Conservation (phyloP, 2,113 vertebrate species). For the Phasianus colchicus region DNA sequence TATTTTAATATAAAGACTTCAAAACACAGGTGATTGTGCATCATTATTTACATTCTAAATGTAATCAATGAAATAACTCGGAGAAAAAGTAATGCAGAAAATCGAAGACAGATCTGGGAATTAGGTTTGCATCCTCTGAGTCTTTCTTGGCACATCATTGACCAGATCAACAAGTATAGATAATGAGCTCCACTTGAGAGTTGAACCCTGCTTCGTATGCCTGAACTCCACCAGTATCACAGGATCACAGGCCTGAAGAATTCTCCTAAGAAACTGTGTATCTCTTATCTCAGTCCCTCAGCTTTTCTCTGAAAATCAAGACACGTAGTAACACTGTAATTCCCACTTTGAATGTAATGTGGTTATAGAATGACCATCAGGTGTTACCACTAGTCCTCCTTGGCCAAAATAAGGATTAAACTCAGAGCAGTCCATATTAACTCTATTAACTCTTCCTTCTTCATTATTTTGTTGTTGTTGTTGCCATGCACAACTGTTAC, state of each 20-base stretch:
- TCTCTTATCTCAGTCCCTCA: background rate
- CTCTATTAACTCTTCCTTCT: background rate
- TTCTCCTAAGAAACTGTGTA: fast-evolving
- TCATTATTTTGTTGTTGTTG: background rate
- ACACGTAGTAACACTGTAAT: background rate
- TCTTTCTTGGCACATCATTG: background rate
- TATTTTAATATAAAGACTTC: background rate
- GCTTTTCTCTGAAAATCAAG: background rate
- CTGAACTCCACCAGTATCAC: background rate
- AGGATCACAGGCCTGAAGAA: background rate
- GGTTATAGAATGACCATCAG: background rate
- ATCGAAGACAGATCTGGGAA: background rate
- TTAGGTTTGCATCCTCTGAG: background rate
- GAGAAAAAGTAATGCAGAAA: background rate
- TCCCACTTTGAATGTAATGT: background rate
- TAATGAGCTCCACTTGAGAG: background rate
- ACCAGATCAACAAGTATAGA: background rate
- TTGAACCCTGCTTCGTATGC: background rate
- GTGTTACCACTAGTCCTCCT: background rate
- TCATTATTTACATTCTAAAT: background rate
- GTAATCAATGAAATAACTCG: background rate
- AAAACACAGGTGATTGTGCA: background rate
- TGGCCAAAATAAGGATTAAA: background rate
- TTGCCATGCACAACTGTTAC: too few species aligned
- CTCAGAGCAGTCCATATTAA: background rate